Conservation (phyloP, 2,113 vertebrate genomes). For the Erinaceus europaeus region DNA sequence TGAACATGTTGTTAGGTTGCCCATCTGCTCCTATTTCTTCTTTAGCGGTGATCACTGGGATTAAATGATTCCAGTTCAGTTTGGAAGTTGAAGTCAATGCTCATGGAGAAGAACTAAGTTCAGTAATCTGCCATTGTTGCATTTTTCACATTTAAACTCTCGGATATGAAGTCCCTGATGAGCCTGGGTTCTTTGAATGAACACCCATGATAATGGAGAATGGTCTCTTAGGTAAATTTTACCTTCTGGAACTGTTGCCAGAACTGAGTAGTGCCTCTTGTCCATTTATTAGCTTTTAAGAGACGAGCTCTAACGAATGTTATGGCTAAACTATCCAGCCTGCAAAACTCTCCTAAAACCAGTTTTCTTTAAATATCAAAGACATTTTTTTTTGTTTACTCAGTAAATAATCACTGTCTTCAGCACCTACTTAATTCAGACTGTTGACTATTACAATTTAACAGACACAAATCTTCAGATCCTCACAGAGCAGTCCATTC, state of each 20-base stretch:
- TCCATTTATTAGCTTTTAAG: slow-evolving; percentile 40
- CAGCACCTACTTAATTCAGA: neutral
- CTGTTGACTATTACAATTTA: neutral
- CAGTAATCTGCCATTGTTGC: neutral
- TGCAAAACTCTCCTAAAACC: neutral
- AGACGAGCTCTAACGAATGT: neutral
- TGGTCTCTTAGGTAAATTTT: neutral
- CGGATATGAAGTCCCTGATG: neutral
- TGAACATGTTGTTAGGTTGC: slow-evolving; percentile 45
- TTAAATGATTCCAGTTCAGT: slow-evolving; percentile 23
- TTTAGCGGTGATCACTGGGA: slow-evolving; percentile 20
- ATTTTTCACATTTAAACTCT: neutral
- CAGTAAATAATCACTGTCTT: slow-evolving; percentile 3
- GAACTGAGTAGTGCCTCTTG: neutral
- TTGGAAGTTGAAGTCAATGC: slow-evolving; percentile 47
- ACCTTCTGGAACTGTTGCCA: neutral
- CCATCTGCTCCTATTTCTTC: slow-evolving; percentile 41
- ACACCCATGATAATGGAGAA: neutral
- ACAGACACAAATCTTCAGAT: neutral
- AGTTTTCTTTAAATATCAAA: slow-evolving; percentile 9
- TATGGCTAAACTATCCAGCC: neutral
- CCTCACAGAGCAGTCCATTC: neutral
- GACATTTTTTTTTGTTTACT: slow-evolving; percentile 21
- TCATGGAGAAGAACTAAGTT: slow-evolving; percentile 38
- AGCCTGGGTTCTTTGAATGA: neutral